phyloP scores from a whole-genome alignment of 2,113 vertebrate species.

The Dipodomys ordii region DNA sequence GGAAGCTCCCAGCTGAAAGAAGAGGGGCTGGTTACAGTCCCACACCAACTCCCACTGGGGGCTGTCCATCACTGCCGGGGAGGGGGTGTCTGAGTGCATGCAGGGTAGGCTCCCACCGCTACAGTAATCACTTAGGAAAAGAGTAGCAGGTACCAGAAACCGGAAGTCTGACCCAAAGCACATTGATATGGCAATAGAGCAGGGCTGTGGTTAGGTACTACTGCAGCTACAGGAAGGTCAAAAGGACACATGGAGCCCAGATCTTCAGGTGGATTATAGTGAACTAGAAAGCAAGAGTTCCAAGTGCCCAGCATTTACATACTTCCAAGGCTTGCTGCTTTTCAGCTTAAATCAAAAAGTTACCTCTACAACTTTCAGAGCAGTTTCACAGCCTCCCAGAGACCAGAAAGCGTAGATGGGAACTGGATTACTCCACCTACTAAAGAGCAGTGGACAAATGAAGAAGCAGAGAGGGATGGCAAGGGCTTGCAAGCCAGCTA shows the following conservation, averaged over 20 bases:
- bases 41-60: accelerated
- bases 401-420: not conserved
- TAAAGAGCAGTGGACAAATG: no score
- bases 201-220: not conserved
- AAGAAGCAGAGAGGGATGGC: not conserved
- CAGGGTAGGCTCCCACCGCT: not conserved
- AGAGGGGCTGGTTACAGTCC: not conserved
- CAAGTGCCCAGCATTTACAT: not conserved
- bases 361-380: not conserved
- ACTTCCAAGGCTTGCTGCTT: not conserved
- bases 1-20: not conserved
- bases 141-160: no score
- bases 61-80: not conserved
- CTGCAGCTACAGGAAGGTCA: not conserved
- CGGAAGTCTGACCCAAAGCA: not conserved
- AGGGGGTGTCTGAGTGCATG: not conserved
- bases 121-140: not conserved
- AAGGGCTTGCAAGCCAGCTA: not conserved
- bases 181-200: not conserved
- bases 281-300: not conserved
- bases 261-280: not conserved
- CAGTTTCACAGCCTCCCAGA: not conserved
- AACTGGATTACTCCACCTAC: not conserved
- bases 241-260: not conserved
- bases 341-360: not conserved